Evolutionary conservation across 2,113 vertebrate genomes (phyloP).

Genomic region (Pituophis catenifer): DNA sequence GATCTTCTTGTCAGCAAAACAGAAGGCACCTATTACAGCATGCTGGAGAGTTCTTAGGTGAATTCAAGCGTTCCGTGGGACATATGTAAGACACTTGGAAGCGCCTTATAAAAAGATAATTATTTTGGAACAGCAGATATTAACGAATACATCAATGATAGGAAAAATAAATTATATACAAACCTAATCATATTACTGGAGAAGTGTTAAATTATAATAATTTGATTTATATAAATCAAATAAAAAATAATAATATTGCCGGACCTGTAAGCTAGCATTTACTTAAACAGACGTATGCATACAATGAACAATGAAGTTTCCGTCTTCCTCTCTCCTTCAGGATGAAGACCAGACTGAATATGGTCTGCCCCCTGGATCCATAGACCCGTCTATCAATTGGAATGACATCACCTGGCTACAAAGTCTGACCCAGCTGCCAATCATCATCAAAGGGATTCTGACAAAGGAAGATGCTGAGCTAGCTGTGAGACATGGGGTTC

Average conservation of each 20-base stretch:
- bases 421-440: slow-evolving; percentile 84
- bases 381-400: slow-evolving; percentile 87
- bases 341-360: slow-evolving; percentile 64
- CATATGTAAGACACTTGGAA: not conserved
- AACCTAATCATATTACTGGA: not conserved
- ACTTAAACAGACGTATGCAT: not conserved
- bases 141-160: not conserved
- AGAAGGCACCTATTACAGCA: not conserved
- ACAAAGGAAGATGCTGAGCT: slow-evolving; percentile 94
- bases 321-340: slow-evolving; percentile 58
- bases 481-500: slow-evolving; percentile 84
- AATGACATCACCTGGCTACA: slow-evolving; percentile 85
- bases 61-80: not conserved
- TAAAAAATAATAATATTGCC: too few relatives aligned
- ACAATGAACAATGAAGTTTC: not conserved
- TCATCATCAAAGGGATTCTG: slow-evolving; percentile 95
- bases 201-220: not conserved
- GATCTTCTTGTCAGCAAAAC: not conserved
- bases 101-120: not conserved
- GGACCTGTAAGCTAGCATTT: not conserved
- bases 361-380: slow-evolving; percentile 70
- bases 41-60: not conserved
- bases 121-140: not conserved
- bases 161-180: not conserved
- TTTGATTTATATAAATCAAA: too few relatives aligned